Evolutionary conservation across 2,113 vertebrate genomes (phyloP).

Genomic region (Chionis minor): DNA sequence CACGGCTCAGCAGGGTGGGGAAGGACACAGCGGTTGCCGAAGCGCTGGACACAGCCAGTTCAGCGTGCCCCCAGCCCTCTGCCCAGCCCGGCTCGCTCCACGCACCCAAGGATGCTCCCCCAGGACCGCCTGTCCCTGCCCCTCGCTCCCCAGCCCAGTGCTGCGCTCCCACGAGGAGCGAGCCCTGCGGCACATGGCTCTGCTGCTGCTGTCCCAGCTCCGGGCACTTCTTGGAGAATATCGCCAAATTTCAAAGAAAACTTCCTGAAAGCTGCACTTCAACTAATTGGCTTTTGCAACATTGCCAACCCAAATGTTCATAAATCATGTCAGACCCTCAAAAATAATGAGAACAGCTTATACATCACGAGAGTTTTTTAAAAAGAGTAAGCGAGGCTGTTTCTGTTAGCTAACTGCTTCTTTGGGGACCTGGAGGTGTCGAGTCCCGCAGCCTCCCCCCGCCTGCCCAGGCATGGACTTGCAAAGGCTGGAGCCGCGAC

Average conservation of each 20-base stretch:
- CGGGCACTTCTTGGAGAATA: neutral
- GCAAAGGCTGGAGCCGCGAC: fast-evolving
- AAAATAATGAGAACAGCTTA: slow-evolving; percentile 22
- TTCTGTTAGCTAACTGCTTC: neutral
- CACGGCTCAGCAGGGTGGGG: fast-evolving
- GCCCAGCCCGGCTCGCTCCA: neutral
- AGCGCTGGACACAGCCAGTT: fast-evolving
- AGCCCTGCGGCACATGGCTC: neutral
- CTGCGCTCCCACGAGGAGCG: fast-evolving
- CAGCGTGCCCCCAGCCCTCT: fast-evolving
- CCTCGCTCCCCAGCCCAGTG: fast-evolving
- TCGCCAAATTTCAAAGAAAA: slow-evolving; percentile 60
- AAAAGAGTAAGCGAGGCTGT: neutral
- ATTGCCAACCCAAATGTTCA: neutral
- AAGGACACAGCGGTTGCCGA: fast-evolving
- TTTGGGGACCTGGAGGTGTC: neutral
- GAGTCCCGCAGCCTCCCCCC: neutral
- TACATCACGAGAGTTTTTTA: neutral
- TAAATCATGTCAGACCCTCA: slow-evolving; percentile 51
- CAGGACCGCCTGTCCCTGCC: neutral
- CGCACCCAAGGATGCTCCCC: neutral
- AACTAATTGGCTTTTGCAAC: slow-evolving; percentile 49
- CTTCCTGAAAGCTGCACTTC: slow-evolving; percentile 63
- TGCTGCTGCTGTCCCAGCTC: neutral
- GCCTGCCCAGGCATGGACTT: fast-evolving